Evolutionary conservation across 2,797 vertebrate genomes (phyloP).

Genomic region (Gephyroberyx darwinii): DNA sequence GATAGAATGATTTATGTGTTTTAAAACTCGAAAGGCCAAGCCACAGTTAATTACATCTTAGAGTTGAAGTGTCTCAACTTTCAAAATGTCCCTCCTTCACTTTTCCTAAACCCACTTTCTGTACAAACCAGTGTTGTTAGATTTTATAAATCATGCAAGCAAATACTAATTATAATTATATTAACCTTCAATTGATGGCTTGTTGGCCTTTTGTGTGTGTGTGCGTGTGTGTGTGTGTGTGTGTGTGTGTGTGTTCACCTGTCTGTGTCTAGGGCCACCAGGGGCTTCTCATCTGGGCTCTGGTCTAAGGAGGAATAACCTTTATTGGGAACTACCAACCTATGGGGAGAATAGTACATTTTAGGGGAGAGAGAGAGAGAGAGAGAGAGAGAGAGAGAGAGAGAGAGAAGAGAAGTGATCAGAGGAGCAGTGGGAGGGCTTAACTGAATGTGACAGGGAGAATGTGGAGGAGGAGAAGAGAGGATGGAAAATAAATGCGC

Average conservation of each 20-base stretch:
- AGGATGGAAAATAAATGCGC: constrained; percentile 9
- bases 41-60: too few species aligned
- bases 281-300: constrained; percentile 96
- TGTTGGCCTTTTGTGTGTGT: too few species aligned
- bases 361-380: constrained; percentile 11
- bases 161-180: too few species aligned
- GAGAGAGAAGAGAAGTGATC: constrained; percentile 1
- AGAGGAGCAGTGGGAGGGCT: constrained; percentile 1
- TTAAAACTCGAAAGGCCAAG: too few species aligned
- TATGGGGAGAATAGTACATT: constrained; percentile 56
- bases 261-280: constrained; percentile 97
- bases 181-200: too few species aligned
- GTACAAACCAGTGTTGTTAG: too few species aligned
- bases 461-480: background rate
- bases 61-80: too few species aligned
- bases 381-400: background rate
- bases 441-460: constrained; percentile 20
- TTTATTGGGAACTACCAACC: constrained; percentile 97
- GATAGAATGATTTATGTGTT: background rate
- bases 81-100: too few species aligned
- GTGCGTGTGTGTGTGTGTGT: constrained; percentile 1
- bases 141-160: too few species aligned
- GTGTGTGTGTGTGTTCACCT: constrained; percentile 79
- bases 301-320: constrained; percentile 98
- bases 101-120: too few species aligned